Conservation (phyloP, 2,797 vertebrate genomes). For the Protonibea diacanthus region DNA sequence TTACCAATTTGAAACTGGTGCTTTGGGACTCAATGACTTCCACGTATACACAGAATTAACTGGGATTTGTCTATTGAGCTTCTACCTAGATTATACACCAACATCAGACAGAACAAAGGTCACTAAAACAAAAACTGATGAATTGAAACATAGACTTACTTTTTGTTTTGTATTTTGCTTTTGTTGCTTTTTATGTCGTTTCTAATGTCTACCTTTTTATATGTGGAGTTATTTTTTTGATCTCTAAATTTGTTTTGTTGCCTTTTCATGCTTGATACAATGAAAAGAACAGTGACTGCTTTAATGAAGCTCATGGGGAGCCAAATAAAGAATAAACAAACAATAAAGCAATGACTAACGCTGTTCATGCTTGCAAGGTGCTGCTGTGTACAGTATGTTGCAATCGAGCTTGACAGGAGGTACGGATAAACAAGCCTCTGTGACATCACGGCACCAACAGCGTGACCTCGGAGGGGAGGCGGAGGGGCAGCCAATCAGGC, state of each 20-base stretch:
- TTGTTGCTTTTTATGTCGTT: not conserved
- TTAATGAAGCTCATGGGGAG: not conserved
- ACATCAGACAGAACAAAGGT: too few relatives aligned
- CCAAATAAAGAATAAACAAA: not conserved
- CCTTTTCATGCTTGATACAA: not conserved
- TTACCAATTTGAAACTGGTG: too few relatives aligned
- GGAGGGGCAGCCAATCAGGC: constrained; percentile 54
- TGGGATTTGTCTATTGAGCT: too few relatives aligned
- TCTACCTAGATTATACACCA: too few relatives aligned
- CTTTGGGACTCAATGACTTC: too few relatives aligned
- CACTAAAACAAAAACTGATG: too few relatives aligned
- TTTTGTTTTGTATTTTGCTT: too few relatives aligned
- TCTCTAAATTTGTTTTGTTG: not conserved
- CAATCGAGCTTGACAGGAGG: constrained; percentile 38
- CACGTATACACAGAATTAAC: too few relatives aligned
- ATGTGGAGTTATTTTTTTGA: not conserved
- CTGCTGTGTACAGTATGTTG: constrained; percentile 17
- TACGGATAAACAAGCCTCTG: constrained; percentile 41
- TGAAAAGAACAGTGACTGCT: not conserved
- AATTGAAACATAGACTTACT: too few relatives aligned
- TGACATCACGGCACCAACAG: constrained; percentile 54
- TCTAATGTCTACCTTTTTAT: not conserved
- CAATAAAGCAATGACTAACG: not conserved
- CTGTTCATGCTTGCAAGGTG: not conserved
- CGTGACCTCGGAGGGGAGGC: constrained; percentile 40